A percentile compares a stretch with the other conserved stretches of the same genome.
These are phyloP conservation scores for Carassius auratus DNA, from an alignment of 2,113 vertebrate genomes.

Conservation along the genomic window DNA sequence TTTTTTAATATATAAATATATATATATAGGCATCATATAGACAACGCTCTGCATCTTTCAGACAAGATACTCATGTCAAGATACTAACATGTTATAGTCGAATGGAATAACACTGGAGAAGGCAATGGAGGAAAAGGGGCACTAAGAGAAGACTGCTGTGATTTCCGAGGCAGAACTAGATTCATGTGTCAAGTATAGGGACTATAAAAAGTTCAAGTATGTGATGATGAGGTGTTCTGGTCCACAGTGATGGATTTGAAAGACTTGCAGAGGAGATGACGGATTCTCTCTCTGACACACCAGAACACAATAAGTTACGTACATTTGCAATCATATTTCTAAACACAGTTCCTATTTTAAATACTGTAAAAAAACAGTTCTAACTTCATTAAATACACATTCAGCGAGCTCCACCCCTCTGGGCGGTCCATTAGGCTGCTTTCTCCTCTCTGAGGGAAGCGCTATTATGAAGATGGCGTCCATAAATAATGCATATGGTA, in stretches of 20 bases:
- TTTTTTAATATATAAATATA: not conserved
- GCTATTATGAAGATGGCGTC: slow-evolving; percentile 76
- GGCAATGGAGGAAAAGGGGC: not conserved
- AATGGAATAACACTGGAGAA: not conserved
- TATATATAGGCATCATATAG: not conserved
- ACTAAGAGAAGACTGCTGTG: not conserved
- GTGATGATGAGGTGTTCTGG: slow-evolving; percentile 26
- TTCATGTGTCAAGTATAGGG: slow-evolving; percentile 28
- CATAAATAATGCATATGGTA: slow-evolving; percentile 83
- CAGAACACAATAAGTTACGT: not conserved
- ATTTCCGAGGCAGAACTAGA: not conserved
- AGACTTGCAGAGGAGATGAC: not conserved
- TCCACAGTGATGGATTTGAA: slow-evolving; percentile 27
- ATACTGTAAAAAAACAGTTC: not conserved
- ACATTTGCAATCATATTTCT: not conserved
- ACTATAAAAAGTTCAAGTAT: not conserved
- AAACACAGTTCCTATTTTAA: not conserved
- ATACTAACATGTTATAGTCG: not conserved
- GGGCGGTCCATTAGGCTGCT: slow-evolving; percentile 68
- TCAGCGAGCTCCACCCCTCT: not conserved
- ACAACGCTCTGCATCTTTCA: not conserved
- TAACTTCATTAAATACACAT: not conserved
- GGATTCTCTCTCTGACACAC: not conserved
- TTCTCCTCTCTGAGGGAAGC: slow-evolving; percentile 69
- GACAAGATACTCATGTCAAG: not conserved